Conservation (phyloP, 2,797 vertebrate genomes). For the Lepilemur ruficaudatus region DNA sequence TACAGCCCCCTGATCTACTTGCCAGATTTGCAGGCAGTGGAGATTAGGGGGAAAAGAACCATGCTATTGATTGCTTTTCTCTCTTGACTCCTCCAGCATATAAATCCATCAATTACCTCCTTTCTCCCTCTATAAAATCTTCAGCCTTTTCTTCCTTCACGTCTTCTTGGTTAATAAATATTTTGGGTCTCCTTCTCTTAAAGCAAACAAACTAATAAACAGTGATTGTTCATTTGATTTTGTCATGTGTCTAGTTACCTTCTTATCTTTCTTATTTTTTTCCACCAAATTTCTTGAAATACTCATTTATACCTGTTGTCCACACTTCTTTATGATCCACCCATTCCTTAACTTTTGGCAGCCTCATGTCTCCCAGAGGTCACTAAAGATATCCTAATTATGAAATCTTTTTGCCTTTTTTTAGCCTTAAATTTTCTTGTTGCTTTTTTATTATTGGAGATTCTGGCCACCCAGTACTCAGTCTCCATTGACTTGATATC, state of each 20-base stretch:
- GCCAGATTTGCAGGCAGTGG: not conserved
- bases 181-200: not conserved
- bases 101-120: not conserved
- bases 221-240: not conserved
- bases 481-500: not conserved
- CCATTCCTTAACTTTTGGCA: not conserved
- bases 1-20: not conserved
- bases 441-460: not conserved
- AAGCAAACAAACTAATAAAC: not conserved
- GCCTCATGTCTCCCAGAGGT: not conserved
- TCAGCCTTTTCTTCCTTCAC: not conserved
- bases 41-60: not conserved
- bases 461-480: not conserved
- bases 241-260: not conserved
- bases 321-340: not conserved
- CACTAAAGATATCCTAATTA: not conserved
- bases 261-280: not conserved
- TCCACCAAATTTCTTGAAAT: not conserved
- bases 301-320: not conserved
- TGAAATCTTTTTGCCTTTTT: not conserved
- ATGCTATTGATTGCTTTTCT: not conserved
- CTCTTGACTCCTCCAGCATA: not conserved
- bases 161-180: conserved; percentile 1
- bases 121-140: not conserved
- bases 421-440: not conserved